Base-by-base conservation (phyloP, 2,888 invertebrate genomes). In the Amiota communis region DNA sequence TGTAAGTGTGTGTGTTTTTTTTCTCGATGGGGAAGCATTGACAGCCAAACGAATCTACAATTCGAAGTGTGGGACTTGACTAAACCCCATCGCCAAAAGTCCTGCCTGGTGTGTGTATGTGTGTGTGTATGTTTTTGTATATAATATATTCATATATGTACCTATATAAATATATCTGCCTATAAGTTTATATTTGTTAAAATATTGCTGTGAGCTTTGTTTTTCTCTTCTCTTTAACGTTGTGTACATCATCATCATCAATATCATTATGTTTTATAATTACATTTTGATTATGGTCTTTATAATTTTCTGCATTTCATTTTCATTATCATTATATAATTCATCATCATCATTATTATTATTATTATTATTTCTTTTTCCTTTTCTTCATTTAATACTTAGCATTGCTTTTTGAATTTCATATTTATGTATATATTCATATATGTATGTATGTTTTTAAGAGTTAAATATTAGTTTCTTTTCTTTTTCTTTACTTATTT, bases 331-430 rank as follows among this genome's bases (percentile, higher is more conserved):
- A 23, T 23, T 23, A 23, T 23, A 36, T 36, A 2, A 36, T 36
- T 0, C 36, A 36, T 36, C 36, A 36, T 36, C 36, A n/a, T 23
- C 23, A 23, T 23, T 2, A 23, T 23, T n/a, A n/a, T 23, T 23
- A 3, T 23, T 23, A 79, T 65, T 77, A n/a, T n/a, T n/a, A n/a
- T n/a, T n/a, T n/a, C n/a, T n/a, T n/a, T n/a, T n/a, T n/a, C n/a
- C n/a, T n/a, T n/a, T n/a, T n/a, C n/a, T 68, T 51, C 79, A 77
- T 77, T 79, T 85, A 84, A 85, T 84, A 84, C 85, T 84, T 85
- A 83, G 79, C 80, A 84, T 84, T 84, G 83, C 83, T 83, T 84
- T n/a, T 81, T 82, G 8, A 79, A 78, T 78, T 81, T 82, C 81
- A 63, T 79, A 36, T 36, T 36, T 36, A n/a, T n/a, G n/a, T n/a